Conservation (phyloP, 2,797 vertebrate genomes). For the Syngnathus acus region DNA sequence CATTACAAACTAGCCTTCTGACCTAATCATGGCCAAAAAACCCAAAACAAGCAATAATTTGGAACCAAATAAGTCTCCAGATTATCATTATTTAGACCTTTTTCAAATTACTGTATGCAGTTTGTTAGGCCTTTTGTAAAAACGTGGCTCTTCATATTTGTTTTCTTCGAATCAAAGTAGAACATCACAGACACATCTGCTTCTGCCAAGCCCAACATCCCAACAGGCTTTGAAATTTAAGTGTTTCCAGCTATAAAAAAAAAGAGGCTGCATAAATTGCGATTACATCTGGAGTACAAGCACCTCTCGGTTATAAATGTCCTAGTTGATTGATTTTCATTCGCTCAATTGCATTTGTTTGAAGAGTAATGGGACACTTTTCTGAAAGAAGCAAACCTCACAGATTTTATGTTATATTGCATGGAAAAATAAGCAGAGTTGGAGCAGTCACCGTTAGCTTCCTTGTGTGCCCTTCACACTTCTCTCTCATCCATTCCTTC, state of each 20-base stretch:
- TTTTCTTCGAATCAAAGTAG: constrained; percentile 15
- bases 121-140: constrained; percentile 32
- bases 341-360: too few species aligned
- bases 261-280: not conserved
- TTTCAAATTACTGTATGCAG: constrained; percentile 58
- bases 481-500: constrained; percentile 42
- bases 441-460: constrained; percentile 5
- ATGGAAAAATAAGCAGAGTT: too few species aligned
- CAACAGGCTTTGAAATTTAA: too few species aligned
- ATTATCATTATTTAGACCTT: constrained; percentile 46
- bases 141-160: constrained; percentile 10
- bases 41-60: constrained; percentile 58
- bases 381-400: too few species aligned
- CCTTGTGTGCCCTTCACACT: constrained; percentile 49
- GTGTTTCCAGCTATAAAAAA: not conserved
- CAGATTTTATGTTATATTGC: too few species aligned
- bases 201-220: too few species aligned
- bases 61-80: constrained; percentile 44
- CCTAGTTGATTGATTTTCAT: too few species aligned
- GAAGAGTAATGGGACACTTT: too few species aligned
- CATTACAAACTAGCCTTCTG: constrained; percentile 56
- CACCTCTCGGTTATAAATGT: too few species aligned
- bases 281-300: not conserved
- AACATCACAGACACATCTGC: not conserved
- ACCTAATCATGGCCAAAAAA: constrained; percentile 56